A percentile compares a stretch with the other conserved stretches of the same genome.
Conservation (phyloP, 2,797 vertebrate species). For the Hydrolagus colliei region DNA sequence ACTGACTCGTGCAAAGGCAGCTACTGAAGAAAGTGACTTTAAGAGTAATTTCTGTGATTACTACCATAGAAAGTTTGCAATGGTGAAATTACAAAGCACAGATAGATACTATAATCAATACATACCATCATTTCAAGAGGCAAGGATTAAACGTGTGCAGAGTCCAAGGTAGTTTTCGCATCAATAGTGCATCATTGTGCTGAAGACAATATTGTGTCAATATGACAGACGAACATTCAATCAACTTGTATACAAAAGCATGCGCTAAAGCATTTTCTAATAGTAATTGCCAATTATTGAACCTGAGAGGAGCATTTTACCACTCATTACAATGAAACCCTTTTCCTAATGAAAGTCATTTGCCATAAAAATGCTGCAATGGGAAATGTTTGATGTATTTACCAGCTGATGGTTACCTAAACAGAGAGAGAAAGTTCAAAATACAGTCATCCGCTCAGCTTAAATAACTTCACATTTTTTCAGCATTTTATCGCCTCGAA, state of each 20-base stretch:
- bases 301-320: not conserved
- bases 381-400: not conserved
- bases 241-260: not conserved
- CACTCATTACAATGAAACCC: not conserved
- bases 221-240: not conserved
- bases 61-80: too few relatives aligned
- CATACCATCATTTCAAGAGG: not conserved
- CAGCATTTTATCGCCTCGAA: too few relatives aligned
- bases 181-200: not conserved
- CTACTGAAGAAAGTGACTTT: not conserved
- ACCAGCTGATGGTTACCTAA: not conserved
- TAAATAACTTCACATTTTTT: too few relatives aligned
- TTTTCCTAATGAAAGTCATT: not conserved
- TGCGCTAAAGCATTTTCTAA: not conserved
- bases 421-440: not conserved
- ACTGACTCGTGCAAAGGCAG: not conserved
- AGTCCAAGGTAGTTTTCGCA: not conserved
- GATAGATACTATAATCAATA: conserved; percentile 19
- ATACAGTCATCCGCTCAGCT: not conserved
- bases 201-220: not conserved
- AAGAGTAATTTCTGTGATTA: not conserved
- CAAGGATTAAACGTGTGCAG: conserved; percentile 1
- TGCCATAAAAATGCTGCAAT: not conserved
- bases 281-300: not conserved
- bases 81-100: not conserved